These are phyloP conservation scores for Cariama cristata DNA, from an alignment of 2,113 vertebrate genomes.

Conservation along the genomic window DNA sequence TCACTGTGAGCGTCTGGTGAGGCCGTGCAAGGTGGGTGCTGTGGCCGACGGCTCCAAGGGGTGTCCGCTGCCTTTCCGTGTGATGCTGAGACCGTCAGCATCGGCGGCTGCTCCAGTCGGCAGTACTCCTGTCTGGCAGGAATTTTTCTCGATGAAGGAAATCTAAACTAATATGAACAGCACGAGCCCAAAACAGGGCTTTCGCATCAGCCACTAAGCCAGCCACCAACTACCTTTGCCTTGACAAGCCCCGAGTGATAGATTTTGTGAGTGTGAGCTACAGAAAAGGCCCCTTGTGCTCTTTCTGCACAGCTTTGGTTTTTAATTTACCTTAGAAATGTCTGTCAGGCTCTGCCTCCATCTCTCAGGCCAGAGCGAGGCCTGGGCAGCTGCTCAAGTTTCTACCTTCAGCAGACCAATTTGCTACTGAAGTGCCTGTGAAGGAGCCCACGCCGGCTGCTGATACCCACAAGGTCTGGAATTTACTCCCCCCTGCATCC, in stretches of 20 bases:
- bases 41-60: not conserved
- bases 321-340: not conserved
- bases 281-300: not conserved
- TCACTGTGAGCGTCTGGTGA: not conserved
- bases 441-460: not conserved
- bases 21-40: not conserved
- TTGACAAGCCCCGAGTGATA: not conserved
- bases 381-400: not conserved
- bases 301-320: not conserved
- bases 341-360: not conserved
- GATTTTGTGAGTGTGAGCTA: not conserved
- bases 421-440: not conserved
- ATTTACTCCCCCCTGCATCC: not conserved
- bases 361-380: not conserved
- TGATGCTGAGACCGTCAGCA: not conserved
- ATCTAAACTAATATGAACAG: not conserved
- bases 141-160: not conserved
- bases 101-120: not conserved
- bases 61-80: not conserved
- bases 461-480: not conserved
- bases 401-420: not conserved
- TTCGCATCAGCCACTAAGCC: not conserved
- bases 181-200: not conserved
- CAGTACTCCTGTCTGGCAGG: rapidly evolving
- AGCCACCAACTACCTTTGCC: not conserved